Percentiles rank a stretch among this genome's conserved stretches.
Conservation (phyloP, 2,888 invertebrate genomes). For the Nymphalis c-album region DNA sequence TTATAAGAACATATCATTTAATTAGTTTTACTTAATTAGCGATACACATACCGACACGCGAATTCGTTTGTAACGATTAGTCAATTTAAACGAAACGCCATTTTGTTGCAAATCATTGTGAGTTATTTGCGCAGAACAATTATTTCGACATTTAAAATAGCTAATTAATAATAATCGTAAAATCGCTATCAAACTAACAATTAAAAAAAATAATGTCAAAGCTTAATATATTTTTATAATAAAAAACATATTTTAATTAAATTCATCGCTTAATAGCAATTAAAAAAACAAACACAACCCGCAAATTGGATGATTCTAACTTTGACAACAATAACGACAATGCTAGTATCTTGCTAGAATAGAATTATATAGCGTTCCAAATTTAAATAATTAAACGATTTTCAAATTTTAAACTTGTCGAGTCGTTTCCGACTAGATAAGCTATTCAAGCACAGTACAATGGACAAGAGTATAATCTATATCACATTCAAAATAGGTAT, state of each 20-base stretch:
- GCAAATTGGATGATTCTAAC: too few species aligned
- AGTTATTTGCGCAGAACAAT: background rate
- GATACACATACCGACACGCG: slow-evolving; percentile 11
- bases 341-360: too few species aligned
- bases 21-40: slow-evolving; percentile 4
- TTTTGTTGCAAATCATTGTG: background rate
- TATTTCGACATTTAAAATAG: background rate
- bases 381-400: background rate
- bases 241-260: too few species aligned
- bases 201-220: too few species aligned
- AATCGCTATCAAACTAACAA: too few species aligned
- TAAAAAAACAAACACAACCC: too few species aligned
- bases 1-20: background rate
- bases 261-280: too few species aligned
- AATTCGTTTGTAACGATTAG: slow-evolving; percentile 1
- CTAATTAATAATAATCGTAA: too few species aligned
- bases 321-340: too few species aligned
- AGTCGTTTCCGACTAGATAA: slow-evolving; percentile 8
- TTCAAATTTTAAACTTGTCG: background rate
- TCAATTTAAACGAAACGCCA: slow-evolving; percentile 3
- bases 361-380: background rate
- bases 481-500: background rate
- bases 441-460: background rate
- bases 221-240: too few species aligned
- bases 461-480: background rate